Evolutionary conservation across 2,797 vertebrate species (phyloP), one percentile per base, ranked within the genome.

Genomic region (Hippopotamyrus pictus): DNA sequence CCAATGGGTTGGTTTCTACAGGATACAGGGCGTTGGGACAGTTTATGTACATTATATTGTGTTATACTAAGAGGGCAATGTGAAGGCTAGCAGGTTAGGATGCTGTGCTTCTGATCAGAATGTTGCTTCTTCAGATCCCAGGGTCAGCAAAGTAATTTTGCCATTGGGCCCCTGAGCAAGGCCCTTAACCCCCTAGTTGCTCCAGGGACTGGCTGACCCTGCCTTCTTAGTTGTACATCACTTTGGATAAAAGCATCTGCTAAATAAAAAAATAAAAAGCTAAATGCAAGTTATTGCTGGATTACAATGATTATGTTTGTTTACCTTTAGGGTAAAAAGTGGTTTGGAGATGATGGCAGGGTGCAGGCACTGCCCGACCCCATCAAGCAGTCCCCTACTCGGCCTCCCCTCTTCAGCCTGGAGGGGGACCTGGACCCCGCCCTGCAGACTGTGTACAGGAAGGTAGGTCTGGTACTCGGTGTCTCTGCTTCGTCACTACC

Each of bases 341-440:
- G 99, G 99, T 99, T 99, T 92, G 98, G 98, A 82, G 97, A 98
- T 1, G 98, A 99, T 1, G 98, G 98, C n/a, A 96, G 96, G 90
- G 96, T 99, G 91, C 92, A 98, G 73, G 97, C 97, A 3, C 94
- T 99, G 88, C 96, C 98, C 1, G 96, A 97, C 93, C 99, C 99
- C 88, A 96, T 99, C 92, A 99, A 97, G 91, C 97, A 96, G 0
- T 97, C 96, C 3, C 95, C 95, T 83, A 97, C 96, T 0, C 95
- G 98, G 89, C 97, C 97, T 0, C 96, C 97, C 19, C 92, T 97
- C 87, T 95, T 96, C 88, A 95, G 96, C 19, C 89, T 94, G 87
- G 96, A 96, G 90, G 97, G 95, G 48, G 95, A 94, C 62, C 89
- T 96, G 90, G 95, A 97, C 89, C 94, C 95, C 0, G 95, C 96